Evolutionary conservation across 2,113 vertebrate species (phyloP).

Genomic region (Hipposideros armiger): DNA sequence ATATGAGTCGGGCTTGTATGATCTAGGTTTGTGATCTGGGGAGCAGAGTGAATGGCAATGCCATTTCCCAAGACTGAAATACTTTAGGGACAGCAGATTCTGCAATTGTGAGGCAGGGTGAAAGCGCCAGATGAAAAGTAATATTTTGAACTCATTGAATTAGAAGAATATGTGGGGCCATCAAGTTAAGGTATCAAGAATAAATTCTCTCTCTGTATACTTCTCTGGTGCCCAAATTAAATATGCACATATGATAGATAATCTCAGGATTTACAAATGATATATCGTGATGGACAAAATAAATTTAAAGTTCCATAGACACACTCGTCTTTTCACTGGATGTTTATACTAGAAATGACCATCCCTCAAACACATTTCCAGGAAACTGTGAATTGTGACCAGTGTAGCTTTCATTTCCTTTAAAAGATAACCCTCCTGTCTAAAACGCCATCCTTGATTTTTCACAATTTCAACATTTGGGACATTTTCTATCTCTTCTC

Average conservation of each 20-base stretch:
- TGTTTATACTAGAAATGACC: not conserved
- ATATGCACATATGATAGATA: not conserved
- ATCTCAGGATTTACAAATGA: not conserved
- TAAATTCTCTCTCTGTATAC: not conserved
- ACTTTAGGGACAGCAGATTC: not conserved
- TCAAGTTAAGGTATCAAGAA: not conserved
- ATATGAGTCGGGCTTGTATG: not conserved
- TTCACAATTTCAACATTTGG: not conserved
- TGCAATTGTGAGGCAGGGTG: not conserved
- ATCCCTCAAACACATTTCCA: not conserved
- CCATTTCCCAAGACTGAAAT: not conserved
- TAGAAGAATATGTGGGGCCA: not conserved
- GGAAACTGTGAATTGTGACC: not conserved
- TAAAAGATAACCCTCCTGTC: not conserved
- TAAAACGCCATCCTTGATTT: not conserved
- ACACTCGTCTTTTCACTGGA: not conserved
- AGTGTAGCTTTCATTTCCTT: not conserved
- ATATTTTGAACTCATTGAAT: not conserved
- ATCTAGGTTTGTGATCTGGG: not conserved
- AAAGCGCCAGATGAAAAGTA: not conserved
- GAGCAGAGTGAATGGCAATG: not conserved
- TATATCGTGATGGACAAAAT: not conserved
- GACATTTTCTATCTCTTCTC: not conserved
- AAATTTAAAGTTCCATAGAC: not conserved
- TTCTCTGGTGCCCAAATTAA: not conserved